Evolutionary conservation across 2,113 vertebrate species (phyloP).

Genomic region (Cranoglanis bouderius): DNA sequence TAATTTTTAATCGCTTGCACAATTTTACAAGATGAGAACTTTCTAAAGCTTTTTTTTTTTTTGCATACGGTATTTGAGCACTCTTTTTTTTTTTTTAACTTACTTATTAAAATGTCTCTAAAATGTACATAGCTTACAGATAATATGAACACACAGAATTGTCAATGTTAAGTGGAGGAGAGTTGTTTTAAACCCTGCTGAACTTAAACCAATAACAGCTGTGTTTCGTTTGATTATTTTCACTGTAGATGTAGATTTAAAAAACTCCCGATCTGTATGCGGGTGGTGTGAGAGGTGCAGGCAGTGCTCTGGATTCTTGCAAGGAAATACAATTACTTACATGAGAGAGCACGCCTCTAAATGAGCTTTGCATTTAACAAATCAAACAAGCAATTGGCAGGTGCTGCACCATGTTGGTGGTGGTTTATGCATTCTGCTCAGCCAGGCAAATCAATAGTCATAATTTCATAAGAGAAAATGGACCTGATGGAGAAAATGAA

Average conservation of each 20-base stretch:
- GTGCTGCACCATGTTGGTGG: conserved; percentile 47
- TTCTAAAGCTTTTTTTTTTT: background rate
- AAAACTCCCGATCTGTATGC: conserved; percentile 60
- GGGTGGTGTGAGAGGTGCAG: conserved; percentile 10
- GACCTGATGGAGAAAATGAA: conserved; percentile 62
- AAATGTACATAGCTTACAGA: conserved; percentile 57
- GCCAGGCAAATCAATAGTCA: conserved; percentile 72
- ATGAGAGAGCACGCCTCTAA: conserved; percentile 67
- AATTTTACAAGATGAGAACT: background rate
- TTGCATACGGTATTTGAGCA: background rate
- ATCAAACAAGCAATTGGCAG: conserved; percentile 65
- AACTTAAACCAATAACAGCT: conserved; percentile 66
- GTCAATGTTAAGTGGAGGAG: conserved; percentile 60
- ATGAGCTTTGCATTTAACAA: conserved; percentile 68
- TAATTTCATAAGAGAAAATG: conserved; percentile 68
- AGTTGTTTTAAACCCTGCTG: conserved; percentile 65
- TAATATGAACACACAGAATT: conserved; percentile 38
- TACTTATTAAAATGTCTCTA: conserved; percentile 46
- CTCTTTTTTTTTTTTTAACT: background rate
- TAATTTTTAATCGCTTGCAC: conserved; percentile 18
- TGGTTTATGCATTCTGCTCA: conserved; percentile 46
- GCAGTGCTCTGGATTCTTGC: conserved; percentile 52
- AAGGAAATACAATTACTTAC: conserved; percentile 69
- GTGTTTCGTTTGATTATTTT: conserved; percentile 66
- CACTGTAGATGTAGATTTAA: conserved; percentile 61